Percentiles rank a stretch among this genome's conserved stretches.
phyloP scores from a whole-genome alignment of 2,797 vertebrate genomes.

The Cossypha heuglini region DNA sequence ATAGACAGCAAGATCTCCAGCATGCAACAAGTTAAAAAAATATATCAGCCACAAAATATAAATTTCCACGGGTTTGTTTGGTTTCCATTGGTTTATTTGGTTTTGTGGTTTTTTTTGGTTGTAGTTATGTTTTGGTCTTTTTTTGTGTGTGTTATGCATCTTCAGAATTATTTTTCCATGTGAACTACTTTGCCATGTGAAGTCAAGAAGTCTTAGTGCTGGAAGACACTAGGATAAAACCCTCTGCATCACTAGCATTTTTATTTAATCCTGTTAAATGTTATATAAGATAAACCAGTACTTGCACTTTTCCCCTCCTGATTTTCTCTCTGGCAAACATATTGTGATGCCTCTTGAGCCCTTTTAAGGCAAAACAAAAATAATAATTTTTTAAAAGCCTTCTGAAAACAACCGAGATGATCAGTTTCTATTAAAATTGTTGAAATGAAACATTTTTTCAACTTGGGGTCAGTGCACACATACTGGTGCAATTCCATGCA shows the following conservation, averaged over 20 bases:
- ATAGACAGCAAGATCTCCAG: background rate
- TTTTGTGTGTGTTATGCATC: background rate
- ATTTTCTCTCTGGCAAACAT: background rate
- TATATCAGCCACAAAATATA: background rate
- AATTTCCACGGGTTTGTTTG: background rate
- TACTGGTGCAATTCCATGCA: conserved; percentile 17
- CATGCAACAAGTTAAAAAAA: background rate
- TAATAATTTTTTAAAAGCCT: background rate
- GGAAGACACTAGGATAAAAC: background rate
- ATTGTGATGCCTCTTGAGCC: conserved; percentile 21
- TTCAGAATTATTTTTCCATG: background rate
- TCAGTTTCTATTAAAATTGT: conserved; percentile 35
- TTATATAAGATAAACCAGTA: background rate
- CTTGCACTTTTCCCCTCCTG: background rate
- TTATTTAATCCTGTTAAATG: background rate
- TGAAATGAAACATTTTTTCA: conserved; percentile 55
- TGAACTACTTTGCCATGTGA: background rate
- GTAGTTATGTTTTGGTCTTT: background rate
- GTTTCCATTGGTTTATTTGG: background rate
- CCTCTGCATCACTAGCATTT: background rate
- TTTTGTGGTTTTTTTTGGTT: fast-evolving
- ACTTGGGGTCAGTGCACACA: conserved; percentile 20
- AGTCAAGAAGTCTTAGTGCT: background rate
- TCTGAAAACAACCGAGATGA: conserved; percentile 39
- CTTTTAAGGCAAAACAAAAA: conserved; percentile 40